Percentiles rank a stretch among this genome's conserved stretches.
These are phyloP conservation scores for Planococcus citri DNA, from an alignment of 1,140 invertebrate species.

Conservation along the genomic window DNA sequence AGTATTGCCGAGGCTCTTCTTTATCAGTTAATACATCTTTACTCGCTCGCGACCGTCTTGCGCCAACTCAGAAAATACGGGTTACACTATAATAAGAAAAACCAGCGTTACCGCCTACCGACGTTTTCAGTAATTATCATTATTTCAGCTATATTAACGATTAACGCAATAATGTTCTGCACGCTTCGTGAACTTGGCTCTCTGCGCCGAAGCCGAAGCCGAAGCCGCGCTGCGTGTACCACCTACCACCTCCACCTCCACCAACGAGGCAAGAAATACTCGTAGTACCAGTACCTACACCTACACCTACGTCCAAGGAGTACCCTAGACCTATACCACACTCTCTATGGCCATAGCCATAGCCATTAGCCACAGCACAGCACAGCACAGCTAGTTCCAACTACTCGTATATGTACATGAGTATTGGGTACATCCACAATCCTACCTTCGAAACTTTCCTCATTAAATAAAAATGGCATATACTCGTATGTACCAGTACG, in stretches of 20 bases:
- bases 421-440: too few relatives aligned
- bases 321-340: too few relatives aligned
- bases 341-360: too few relatives aligned
- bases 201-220: too few relatives aligned
- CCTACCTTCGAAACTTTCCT: background rate
- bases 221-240: too few relatives aligned
- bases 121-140: conserved; percentile 20
- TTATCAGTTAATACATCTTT: conserved; percentile 20
- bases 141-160: conserved; percentile 20
- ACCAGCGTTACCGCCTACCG: conserved; percentile 19
- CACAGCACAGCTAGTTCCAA: too few relatives aligned
- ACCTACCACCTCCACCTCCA: background rate
- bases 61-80: conserved; percentile 12
- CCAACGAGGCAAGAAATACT: background rate
- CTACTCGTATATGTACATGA: too few relatives aligned
- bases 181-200: conserved; percentile 14
- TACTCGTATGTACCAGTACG: too few relatives aligned
- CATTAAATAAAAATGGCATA: background rate
- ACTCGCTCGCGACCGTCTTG: conserved; percentile 18
- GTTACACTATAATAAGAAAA: conserved; percentile 20
- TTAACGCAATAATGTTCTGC: conserved; percentile 20
- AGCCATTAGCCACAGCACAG: background rate
- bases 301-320: too few relatives aligned
- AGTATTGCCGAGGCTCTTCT: conserved; percentile 10
- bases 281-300: too few relatives aligned